Evolutionary conservation across 2,797 vertebrate species (phyloP).

Genomic region (Tapera naevia): DNA sequence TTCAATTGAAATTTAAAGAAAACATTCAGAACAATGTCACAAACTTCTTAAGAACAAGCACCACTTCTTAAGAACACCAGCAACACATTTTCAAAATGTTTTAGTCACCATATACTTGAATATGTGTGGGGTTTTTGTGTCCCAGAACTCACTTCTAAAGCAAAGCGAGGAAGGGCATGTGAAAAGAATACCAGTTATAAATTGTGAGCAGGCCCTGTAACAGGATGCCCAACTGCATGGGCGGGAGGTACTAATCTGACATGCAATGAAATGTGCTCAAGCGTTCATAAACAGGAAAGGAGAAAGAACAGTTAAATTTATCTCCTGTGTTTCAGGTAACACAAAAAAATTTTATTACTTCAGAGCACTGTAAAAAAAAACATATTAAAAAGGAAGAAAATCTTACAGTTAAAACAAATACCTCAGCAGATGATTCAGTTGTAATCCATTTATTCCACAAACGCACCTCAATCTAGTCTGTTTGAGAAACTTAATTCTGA

Average conservation of each 20-base stretch:
- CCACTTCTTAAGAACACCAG: not conserved
- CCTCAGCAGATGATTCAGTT: conserved; percentile 13
- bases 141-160: not conserved
- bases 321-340: not conserved
- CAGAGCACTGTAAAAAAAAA: not conserved
- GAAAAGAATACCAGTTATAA: not conserved
- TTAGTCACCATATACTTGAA: not conserved
- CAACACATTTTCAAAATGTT: not conserved
- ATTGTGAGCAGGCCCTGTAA: not conserved
- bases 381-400: conserved; percentile 20
- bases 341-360: not conserved
- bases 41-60: not conserved
- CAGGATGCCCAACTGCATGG: not conserved
- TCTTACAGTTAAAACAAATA: not conserved
- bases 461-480: not conserved
- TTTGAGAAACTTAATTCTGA: conserved; percentile 17
- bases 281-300: not conserved
- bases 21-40: not conserved
- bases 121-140: fast-evolving
- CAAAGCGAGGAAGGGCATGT: not conserved
- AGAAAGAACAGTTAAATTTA: not conserved
- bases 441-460: not conserved
- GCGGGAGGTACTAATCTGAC: not conserved
- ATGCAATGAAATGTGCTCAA: not conserved
- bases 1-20: not conserved